phyloP scores from a whole-genome alignment of 23 tunicate species.

The Ascidia mentula region DNA sequence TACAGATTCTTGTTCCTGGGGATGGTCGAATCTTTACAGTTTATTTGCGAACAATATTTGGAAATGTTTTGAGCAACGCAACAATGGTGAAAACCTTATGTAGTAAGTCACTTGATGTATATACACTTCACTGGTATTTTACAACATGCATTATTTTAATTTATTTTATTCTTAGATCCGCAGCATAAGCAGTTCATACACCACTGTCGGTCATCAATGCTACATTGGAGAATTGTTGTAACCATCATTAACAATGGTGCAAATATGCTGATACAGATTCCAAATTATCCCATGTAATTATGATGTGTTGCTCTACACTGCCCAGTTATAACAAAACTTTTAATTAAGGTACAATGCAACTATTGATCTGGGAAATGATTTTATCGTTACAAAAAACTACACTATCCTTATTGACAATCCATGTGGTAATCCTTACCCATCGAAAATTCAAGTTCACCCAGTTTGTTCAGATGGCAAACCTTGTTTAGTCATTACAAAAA shows the following conservation, averaged over 20 bases:
- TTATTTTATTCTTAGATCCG: background rate
- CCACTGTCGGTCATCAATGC: conserved; percentile 18
- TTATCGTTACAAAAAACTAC: conserved; percentile 16
- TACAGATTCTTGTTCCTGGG: conserved; percentile 58
- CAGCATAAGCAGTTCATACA: background rate
- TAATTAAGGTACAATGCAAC: conserved; percentile 44
- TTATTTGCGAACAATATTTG: conserved; percentile 30
- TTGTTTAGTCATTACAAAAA: conserved; percentile 32
- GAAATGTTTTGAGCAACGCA: conserved; percentile 52
- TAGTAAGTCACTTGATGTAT: conserved; percentile 25
- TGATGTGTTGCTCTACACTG: too few relatives aligned
- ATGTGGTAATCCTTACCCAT: background rate
- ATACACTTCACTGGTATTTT: background rate
- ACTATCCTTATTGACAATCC: conserved; percentile 38
- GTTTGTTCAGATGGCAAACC: conserved; percentile 27
- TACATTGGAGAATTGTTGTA: conserved; percentile 16
- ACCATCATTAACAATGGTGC: conserved; percentile 1
- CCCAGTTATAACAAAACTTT: background rate
- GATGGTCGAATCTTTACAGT: conserved; percentile 41
- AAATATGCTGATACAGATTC: conserved; percentile 20
- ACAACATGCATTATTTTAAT: background rate
- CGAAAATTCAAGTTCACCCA: conserved; percentile 24
- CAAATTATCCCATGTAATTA: conserved; percentile 37
- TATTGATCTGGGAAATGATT: conserved; percentile 27
- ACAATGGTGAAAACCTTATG: conserved; percentile 12